Base-by-base conservation (phyloP, 1,140 invertebrate genomes). In the Sinonovacula constricta region DNA sequence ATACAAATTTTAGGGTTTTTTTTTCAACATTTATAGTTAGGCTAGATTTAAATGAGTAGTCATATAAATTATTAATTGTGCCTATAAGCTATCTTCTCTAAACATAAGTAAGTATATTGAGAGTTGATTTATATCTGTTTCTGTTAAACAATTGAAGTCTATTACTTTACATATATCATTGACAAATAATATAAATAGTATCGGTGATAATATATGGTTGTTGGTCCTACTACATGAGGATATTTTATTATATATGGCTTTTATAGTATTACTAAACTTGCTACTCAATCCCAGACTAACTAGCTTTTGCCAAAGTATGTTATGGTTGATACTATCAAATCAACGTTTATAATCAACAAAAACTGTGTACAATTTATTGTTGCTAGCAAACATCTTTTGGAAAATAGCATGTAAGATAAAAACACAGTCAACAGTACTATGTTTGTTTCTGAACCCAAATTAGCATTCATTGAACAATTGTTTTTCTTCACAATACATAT, bases 141-240 rank as follows among this genome's bases (percentile, higher is more conserved):
- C 66, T n/a, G 68, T 59, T 26, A 69, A 45, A 51, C 26, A 33
- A 18, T 49, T 36, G 3, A 26, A 12, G 12, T 76, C 72, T 7
- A 76, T 39, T 18, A 30, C 14, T 15, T 63, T 3, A 39, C 30
- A 24, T 53, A 76, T 66, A 34, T 76, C 59, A 57, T 76, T 57
- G 12, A 76, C 28, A 67, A 67, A 76, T 45, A 66, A 31, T 7
- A 62, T 53, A 54, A 76, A 76, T 18, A 76, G 24, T 12, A 67
- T 31, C 0, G 62, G 72, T 28, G 60, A 67, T 39, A 76, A 7
- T 33, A 31, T 4, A 15, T 28, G 45, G 63, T 57, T 14, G 26
- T n/a, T 54, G 66, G 56, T 54, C 33, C 26, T 51, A 10, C 53
- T 31, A 33, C 51, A 70, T 12, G 67, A 70, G 18, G 18, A 14